Evolutionary conservation across 37 sponge, comb jelly and placozoan genomes (phyloP).

Genomic region (Corticium candelabrum): DNA sequence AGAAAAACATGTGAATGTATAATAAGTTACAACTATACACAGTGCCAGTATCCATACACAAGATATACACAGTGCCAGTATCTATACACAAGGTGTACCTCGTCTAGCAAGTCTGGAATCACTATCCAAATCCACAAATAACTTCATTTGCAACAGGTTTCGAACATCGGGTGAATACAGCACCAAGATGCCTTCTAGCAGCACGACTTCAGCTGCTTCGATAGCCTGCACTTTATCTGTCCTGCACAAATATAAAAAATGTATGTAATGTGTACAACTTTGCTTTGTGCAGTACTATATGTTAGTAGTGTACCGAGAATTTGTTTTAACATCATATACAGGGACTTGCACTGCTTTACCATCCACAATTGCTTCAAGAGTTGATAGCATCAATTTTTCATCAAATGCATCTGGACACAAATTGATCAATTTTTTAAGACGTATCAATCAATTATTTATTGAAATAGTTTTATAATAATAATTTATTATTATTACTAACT

Average conservation of each 20-base stretch:
- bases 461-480: no score
- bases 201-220: slow-evolving; percentile 65
- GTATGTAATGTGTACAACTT: no score
- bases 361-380: slow-evolving; percentile 39
- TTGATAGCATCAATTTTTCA: slow-evolving; percentile 44
- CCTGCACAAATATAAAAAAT: not conserved
- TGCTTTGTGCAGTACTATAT: not conserved
- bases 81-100: slow-evolving; percentile 27
- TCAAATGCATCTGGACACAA: slow-evolving; percentile 78
- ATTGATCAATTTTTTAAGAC: no score
- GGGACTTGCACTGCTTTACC: slow-evolving; percentile 70
- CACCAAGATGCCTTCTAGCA: slow-evolving; percentile 89
- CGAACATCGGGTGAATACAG: slow-evolving; percentile 74
- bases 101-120: slow-evolving; percentile 84
- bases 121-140: slow-evolving; percentile 94
- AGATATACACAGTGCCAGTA: not conserved
- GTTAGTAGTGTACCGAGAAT: slow-evolving; percentile 34
- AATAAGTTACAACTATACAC: not conserved
- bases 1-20: not conserved
- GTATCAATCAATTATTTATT: no score
- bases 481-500: not conserved
- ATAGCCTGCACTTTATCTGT: slow-evolving; percentile 16
- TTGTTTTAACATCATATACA: slow-evolving; percentile 67
- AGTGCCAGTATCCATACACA: not conserved
- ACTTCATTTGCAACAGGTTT: slow-evolving; percentile 80